Conservation (phyloP, 2,797 vertebrate genomes). For the Pseudocheirus occidentalis region DNA sequence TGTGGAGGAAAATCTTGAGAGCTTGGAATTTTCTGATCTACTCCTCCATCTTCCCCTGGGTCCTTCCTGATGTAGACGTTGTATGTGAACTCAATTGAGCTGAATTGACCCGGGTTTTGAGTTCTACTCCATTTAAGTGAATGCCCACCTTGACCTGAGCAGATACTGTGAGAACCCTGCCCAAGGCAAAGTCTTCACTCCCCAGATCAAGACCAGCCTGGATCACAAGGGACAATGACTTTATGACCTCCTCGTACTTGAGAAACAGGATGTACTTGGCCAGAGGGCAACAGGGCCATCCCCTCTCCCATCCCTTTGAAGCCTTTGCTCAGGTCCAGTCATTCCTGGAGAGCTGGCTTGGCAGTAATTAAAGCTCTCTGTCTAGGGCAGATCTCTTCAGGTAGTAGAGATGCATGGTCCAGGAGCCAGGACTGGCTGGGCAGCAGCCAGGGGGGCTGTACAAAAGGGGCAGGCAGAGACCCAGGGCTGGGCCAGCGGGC, state of each 20-base stretch:
- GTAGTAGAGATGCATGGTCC: background rate
- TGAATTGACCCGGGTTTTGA: background rate
- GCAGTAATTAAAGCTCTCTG: slow-evolving; percentile 19
- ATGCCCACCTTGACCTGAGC: background rate
- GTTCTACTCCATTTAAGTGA: background rate
- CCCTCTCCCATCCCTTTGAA: background rate
- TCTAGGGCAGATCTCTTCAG: slow-evolving; percentile 8
- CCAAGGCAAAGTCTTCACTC: background rate
- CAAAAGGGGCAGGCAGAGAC: slow-evolving; percentile 27
- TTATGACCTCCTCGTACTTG: background rate
- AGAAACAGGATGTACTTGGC: background rate
- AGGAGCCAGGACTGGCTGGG: background rate
- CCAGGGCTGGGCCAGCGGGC: background rate
- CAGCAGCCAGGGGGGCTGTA: slow-evolving; percentile 7
- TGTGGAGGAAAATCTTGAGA: too few species aligned
- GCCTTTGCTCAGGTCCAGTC: background rate
- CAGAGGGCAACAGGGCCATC: background rate
- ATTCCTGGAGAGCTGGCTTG: slow-evolving; percentile 28
- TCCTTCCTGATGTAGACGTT: background rate
- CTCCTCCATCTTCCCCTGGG: too few species aligned
- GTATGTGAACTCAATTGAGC: background rate
- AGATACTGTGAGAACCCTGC: background rate
- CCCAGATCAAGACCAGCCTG: background rate
- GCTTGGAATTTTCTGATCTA: too few species aligned
- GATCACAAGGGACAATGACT: background rate